Base-by-base conservation (phyloP, 2,113 vertebrate species). In the Platycercus adscitus region DNA sequence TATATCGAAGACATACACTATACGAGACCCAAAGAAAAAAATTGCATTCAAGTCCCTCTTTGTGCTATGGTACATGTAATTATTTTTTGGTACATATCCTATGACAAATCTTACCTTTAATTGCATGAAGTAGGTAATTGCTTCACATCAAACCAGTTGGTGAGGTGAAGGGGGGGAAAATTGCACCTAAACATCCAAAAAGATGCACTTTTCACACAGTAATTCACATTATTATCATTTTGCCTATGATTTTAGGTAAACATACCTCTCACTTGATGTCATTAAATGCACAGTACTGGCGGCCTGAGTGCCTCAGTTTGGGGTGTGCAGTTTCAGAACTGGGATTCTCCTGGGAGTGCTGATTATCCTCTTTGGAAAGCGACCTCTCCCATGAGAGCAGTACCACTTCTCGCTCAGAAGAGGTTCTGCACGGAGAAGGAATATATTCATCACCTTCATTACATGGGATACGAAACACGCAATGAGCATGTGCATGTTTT, bases 111-210 rank as follows among this genome's bases (percentile, higher is more conserved):
- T 69, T 81, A 76, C 69, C 39, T 93, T 92, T 88, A 75, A 86
- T 78, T 37, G 33, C 39, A 81, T 77, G 75, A 88, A 81, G 88
- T 63, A 64, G 76, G 33, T 88, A 95, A 95, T 46, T 50, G 44
- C 60, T 85, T 89, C 43, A 71, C 72, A 86, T 86, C 68, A 78
- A 91, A 93, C 41, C 55, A 84, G 28, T 93, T 75, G 89, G 23
- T 39, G 80, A 81, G 47, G 29, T 71, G 68, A 88, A 83, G 28
- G 37, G 46, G 41, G 7, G 3, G 52, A 81, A 84, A 69, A 1
- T 9, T 2, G 44, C 37, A 87, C 52, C 39, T 44, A 79, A 92
- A 76, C n/a, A 11, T 72, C 37, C 26, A 65, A 76, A 82, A 28
- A 29, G 80, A 56, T 49, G 46, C 13, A 56, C 80, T 52, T 15